phyloP scores from a whole-genome alignment of 2,888 invertebrate species.

The Adelphocoris suturalis region DNA sequence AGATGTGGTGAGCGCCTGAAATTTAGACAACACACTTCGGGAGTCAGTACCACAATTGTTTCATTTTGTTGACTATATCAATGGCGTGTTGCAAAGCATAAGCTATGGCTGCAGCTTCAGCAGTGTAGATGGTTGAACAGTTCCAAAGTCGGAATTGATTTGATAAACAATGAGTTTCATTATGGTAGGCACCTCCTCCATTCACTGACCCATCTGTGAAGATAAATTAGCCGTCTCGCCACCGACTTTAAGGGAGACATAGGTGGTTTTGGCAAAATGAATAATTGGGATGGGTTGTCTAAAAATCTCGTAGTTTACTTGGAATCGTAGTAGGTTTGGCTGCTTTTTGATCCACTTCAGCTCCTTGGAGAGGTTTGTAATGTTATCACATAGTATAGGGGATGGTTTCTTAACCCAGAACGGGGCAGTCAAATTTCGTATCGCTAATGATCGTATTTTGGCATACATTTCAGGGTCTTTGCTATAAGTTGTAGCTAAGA shows the following conservation, averaged over 20 bases:
- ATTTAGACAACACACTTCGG: no score
- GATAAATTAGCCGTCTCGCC: background rate
- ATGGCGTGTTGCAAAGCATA: no score
- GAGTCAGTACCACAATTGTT: no score
- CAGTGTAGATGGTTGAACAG: no score
- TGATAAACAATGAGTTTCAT: no score
- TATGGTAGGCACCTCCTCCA: no score
- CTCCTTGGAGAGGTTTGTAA: background rate
- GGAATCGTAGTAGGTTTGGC: background rate
- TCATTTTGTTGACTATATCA: no score
- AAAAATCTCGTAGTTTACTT: background rate
- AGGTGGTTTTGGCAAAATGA: background rate
- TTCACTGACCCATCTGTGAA: constrained; percentile 7
- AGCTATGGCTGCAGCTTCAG: no score
- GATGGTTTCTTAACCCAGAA: background rate
- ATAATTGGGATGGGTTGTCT: no score
- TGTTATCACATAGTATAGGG: background rate
- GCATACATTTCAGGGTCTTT: background rate
- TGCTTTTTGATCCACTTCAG: no score
- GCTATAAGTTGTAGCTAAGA: background rate
- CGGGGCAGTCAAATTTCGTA: background rate
- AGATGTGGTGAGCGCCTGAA: no score
- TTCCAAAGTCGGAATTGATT: no score
- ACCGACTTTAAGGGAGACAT: background rate
- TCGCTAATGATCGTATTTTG: background rate